A percentile compares a stretch with the other conserved stretches of the same genome.
phyloP scores from a whole-genome alignment of 2,797 vertebrate genomes.

The Pangasius larnaudii region DNA sequence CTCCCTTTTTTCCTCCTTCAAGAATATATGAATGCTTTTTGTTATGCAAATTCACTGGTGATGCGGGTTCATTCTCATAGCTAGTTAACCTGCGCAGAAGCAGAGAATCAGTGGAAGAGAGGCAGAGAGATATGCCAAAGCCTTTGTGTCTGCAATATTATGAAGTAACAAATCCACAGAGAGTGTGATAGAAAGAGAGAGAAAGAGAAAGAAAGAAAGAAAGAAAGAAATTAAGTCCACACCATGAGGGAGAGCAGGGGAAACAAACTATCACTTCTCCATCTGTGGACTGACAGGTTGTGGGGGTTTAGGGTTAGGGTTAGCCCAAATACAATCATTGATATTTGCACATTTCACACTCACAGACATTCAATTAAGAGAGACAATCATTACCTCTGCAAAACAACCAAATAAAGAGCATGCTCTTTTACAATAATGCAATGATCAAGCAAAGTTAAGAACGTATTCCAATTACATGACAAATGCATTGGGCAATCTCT shows the following conservation, averaged over 20 bases:
- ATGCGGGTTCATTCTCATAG: slow-evolving; percentile 58
- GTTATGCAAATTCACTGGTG: slow-evolving; percentile 69
- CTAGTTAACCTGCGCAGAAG: slow-evolving; percentile 48
- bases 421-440: not conserved
- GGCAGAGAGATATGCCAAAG: slow-evolving; percentile 69
- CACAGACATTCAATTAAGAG: slow-evolving; percentile 29
- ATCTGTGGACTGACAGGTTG: slow-evolving; percentile 56
- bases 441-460: not conserved
- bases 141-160: slow-evolving; percentile 77
- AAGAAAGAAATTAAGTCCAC: not conserved
- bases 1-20: slow-evolving; percentile 31
- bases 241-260: slow-evolving; percentile 6
- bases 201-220: not conserved
- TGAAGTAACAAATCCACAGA: slow-evolving; percentile 31
- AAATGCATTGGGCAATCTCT: not conserved
- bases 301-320: slow-evolving; percentile 17
- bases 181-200: not conserved
- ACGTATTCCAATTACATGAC: not conserved
- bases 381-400: slow-evolving; percentile 30
- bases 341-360: slow-evolving; percentile 27
- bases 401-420: slow-evolving; percentile 13
- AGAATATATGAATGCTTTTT: slow-evolving; percentile 62
- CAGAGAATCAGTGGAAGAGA: slow-evolving; percentile 38
- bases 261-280: slow-evolving; percentile 39
- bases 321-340: slow-evolving; percentile 37